These are phyloP conservation scores for Tiaroga cobitis DNA, from an alignment of 2,797 vertebrate genomes.

Conservation along the genomic window DNA sequence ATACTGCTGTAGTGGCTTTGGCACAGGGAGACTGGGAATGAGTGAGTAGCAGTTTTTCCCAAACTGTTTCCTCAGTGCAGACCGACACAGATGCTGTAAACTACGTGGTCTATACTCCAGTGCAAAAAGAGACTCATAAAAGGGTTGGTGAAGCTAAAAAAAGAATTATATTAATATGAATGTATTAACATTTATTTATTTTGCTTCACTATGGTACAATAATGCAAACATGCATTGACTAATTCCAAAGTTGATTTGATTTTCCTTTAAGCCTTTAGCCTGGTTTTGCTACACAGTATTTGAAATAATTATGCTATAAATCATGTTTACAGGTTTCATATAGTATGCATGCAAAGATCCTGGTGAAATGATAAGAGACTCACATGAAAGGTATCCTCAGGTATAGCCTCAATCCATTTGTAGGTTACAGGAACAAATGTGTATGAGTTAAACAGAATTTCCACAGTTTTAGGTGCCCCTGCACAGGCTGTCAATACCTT, in stretches of 20 bases:
- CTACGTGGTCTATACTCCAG: slow-evolving; percentile 63
- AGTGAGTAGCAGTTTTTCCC: slow-evolving; percentile 69
- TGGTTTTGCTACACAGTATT: not conserved
- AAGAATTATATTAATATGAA: not conserved
- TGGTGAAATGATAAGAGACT: slow-evolving; percentile 16
- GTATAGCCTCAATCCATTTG: slow-evolving; percentile 70
- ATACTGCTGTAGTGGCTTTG: slow-evolving; percentile 66
- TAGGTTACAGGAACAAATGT: slow-evolving; percentile 63
- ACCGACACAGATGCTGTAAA: slow-evolving; percentile 77
- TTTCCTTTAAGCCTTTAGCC: not conserved
- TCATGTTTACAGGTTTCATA: not conserved
- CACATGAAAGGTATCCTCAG: slow-evolving; percentile 73
- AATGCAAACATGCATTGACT: not conserved
- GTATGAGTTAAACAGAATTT: slow-evolving; percentile 79
- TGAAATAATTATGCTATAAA: not conserved
- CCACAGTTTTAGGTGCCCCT: slow-evolving; percentile 58
- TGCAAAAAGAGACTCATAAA: slow-evolving; percentile 74
- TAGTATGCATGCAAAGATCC: not conserved
- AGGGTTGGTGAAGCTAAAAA: slow-evolving; percentile 71
- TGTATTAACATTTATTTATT: not conserved
- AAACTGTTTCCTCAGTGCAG: slow-evolving; percentile 58
- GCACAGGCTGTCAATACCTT: slow-evolving; percentile 77
- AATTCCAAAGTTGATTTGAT: not conserved
- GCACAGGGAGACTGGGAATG: slow-evolving; percentile 73
- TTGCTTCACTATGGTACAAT: not conserved